Conservation (phyloP, 1,140 invertebrate species). For the Drosophila arizonae region DNA sequence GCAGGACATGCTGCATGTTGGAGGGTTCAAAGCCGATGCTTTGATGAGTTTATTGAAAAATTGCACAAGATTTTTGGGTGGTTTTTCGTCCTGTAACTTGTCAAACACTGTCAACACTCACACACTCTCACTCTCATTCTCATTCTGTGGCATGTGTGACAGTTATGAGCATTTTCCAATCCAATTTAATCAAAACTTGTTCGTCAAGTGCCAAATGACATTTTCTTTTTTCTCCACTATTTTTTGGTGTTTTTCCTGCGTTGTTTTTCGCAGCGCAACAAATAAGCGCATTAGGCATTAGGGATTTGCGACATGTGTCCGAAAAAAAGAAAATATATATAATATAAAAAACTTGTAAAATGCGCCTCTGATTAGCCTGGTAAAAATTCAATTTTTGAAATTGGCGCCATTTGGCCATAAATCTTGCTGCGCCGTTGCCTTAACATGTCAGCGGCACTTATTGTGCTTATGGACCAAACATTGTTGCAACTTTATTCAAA, state of each 20-base stretch:
- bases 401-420: slow-evolving; percentile 61
- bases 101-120: slow-evolving; percentile 29
- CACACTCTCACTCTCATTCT: background rate
- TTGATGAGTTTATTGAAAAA: slow-evolving; percentile 80
- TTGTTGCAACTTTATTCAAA: slow-evolving; percentile 70
- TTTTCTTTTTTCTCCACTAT: slow-evolving; percentile 22
- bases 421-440: slow-evolving; percentile 56
- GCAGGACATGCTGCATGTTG: slow-evolving; percentile 39
- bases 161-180: slow-evolving; percentile 71
- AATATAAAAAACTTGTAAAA: slow-evolving; percentile 30
- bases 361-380: slow-evolving; percentile 57
- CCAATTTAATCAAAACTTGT: slow-evolving; percentile 69
- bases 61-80: slow-evolving; percentile 63
- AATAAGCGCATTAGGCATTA: slow-evolving; percentile 66
- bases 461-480: slow-evolving; percentile 49
- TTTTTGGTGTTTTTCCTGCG: slow-evolving; percentile 12
- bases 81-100: slow-evolving; percentile 39
- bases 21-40: slow-evolving; percentile 62
- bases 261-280: slow-evolving; percentile 32
- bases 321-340: slow-evolving; percentile 39
- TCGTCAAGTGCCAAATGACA: slow-evolving; percentile 33
- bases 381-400: slow-evolving; percentile 76
- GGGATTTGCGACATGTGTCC: slow-evolving; percentile 64
- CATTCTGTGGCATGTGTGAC: slow-evolving; percentile 59
- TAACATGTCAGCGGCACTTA: slow-evolving; percentile 76